phyloP scores from a whole-genome alignment of 37 sponge, comb jelly and placozoan genomes.

The Axinella damicornis region DNA sequence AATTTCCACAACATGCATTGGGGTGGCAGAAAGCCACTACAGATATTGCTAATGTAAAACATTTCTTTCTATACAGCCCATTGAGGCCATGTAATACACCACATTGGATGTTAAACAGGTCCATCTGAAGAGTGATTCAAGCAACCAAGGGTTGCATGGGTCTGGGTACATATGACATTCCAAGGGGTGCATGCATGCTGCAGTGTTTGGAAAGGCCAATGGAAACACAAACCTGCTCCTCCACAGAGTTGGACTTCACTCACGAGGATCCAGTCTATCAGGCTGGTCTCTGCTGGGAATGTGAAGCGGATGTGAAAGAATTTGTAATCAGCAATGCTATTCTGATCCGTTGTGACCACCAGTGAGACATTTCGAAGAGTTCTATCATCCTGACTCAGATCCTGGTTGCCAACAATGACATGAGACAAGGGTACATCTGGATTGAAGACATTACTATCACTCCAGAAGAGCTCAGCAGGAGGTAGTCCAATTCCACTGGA shows the following conservation, averaged over 20 bases:
- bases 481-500: constrained; percentile 48
- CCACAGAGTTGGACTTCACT: constrained; percentile 60
- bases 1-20: too few relatives aligned
- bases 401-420: constrained; percentile 38
- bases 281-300: constrained; percentile 16
- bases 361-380: constrained; percentile 38
- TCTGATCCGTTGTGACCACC: neutral
- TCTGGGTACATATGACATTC: too few relatives aligned
- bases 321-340: neutral
- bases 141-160: too few relatives aligned
- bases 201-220: too few relatives aligned
- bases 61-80: too few relatives aligned
- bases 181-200: too few relatives aligned
- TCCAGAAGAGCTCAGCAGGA: neutral
- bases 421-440: constrained; percentile 2
- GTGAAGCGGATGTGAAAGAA: neutral
- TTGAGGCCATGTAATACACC: too few relatives aligned
- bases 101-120: too few relatives aligned
- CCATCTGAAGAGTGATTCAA: too few relatives aligned
- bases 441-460: neutral
- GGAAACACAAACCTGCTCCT: too few relatives aligned
- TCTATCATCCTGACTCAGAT: constrained; percentile 31
- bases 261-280: constrained; percentile 17
- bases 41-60: too few relatives aligned
- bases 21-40: too few relatives aligned